A percentile compares a stretch with the other conserved stretches of the same genome.
These are phyloP conservation scores for Hedychridium roseum DNA, from an alignment of 2,888 invertebrate genomes.

Conservation along the genomic window DNA sequence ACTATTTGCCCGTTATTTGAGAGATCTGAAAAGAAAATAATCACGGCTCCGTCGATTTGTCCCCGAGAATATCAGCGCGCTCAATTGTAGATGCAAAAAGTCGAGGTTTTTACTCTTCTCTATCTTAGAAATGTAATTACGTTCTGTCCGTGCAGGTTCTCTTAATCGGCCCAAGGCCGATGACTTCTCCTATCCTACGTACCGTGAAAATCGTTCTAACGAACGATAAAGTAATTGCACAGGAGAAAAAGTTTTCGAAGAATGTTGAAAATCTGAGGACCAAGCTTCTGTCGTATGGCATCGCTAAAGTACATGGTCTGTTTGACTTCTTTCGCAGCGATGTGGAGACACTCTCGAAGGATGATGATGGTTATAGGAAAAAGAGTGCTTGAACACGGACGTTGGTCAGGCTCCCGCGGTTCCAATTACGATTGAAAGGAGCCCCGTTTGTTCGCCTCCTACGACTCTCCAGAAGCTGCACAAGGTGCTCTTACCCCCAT, in stretches of 20 bases:
- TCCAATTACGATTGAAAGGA: slow-evolving; percentile 58
- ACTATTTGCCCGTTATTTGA: slow-evolving; percentile 1
- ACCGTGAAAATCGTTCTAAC: too few species aligned
- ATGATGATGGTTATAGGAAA: slow-evolving; percentile 56
- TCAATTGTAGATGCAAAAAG: too few species aligned
- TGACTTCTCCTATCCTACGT: too few species aligned
- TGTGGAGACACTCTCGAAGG: slow-evolving; percentile 53
- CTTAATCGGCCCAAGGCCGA: too few species aligned
- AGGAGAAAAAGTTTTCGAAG: not conserved
- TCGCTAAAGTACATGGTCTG: slow-evolving; percentile 24
- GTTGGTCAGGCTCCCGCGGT: slow-evolving; percentile 58
- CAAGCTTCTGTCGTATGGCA: slow-evolving; percentile 1
- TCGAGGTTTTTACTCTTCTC: too few species aligned
- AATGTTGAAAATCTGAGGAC: slow-evolving; percentile 5
- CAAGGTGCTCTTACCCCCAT: slow-evolving; percentile 38
- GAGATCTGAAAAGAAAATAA: slow-evolving; percentile 16
- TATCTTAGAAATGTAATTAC: too few species aligned
- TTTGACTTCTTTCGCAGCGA: slow-evolving; percentile 40
- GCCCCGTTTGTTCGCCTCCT: slow-evolving; percentile 37
- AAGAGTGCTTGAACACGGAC: slow-evolving; percentile 63
- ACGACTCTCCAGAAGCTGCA: slow-evolving; percentile 41
- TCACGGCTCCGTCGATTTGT: slow-evolving; percentile 22
- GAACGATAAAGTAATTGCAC: too few species aligned
- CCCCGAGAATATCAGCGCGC: slow-evolving; percentile 11
- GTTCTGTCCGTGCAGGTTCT: too few species aligned